Base-by-base conservation (phyloP, 2,888 invertebrate genomes). In the Harpalus rubripes region DNA sequence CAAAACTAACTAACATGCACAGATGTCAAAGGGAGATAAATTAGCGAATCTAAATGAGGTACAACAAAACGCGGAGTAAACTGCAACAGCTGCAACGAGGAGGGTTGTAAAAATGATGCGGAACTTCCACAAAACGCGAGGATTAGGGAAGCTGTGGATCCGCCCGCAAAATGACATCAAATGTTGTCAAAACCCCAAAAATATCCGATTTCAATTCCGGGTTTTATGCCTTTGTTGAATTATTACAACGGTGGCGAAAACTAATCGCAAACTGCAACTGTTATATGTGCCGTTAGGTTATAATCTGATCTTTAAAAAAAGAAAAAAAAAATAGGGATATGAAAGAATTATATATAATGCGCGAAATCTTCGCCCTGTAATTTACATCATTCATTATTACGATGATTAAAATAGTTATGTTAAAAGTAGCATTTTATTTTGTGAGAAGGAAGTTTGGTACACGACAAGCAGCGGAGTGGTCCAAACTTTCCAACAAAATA, bases 81-180 rank as follows among this genome's bases (percentile, higher is more conserved):
- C 41, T 15, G 72, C 22, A 32, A 68, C 82, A 82, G 82, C 72
- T 82, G 82, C 72, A 39, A 39, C 32, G 32, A 26, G 58, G 78
- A 16, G 56, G 79, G 59, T 79, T 79, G 68, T 56, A 82, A 82
- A 82, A 82, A 82, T 82, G 68, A 65, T 58, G 72, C 26, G 81
- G 68, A 79, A 32, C 32, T 44, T 41, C 72, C 72, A 74, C 72
- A 74, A 74, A 74, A 74, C 72, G 16, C 41, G 16, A 18, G 41
- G 72, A 74, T 74, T 74, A 74, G 72, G 44, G 72, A 41, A 74
- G 12, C 41, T n/a, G 72, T 80, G 44, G 65, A 56, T 65, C 68
- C 81, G 56, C 81, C 81, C 81, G 81, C 82, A 56, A 68, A 82
- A 82, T 52, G 82, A 68, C 44, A 63, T 68, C 65, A 82, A 82